These are phyloP conservation scores for Gulo gulo DNA, from an alignment of 2,113 vertebrate genomes.

Conservation along the genomic window DNA sequence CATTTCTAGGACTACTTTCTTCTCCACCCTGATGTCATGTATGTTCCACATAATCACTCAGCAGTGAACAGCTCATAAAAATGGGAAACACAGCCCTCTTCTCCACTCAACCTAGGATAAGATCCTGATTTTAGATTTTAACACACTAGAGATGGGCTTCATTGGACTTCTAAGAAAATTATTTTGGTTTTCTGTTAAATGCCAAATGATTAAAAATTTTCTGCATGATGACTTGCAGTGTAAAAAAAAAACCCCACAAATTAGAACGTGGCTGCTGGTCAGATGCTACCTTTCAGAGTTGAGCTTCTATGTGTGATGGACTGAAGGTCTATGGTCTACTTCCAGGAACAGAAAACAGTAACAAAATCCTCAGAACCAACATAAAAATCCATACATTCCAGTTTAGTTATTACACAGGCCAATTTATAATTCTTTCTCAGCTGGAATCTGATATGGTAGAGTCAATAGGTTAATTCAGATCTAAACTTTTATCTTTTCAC, in stretches of 20 bases:
- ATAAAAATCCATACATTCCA: background rate
- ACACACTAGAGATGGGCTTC: background rate
- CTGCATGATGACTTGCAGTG: constrained; percentile 28
- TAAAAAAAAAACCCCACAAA: constrained; percentile 30
- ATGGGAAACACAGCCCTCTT: background rate
- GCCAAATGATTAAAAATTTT: constrained; percentile 66
- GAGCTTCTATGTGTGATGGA: constrained; percentile 39
- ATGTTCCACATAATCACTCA: background rate
- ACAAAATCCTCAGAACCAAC: background rate
- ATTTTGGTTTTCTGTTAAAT: constrained; percentile 52
- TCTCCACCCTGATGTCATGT: background rate
- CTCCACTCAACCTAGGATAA: background rate
- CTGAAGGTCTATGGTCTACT: constrained; percentile 17
- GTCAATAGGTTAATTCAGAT: constrained; percentile 58
- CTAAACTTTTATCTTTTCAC: constrained; percentile 68
- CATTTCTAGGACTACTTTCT: background rate
- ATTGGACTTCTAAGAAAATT: constrained; percentile 42
- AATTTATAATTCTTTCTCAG: constrained; percentile 72
- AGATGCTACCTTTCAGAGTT: constrained; percentile 28
- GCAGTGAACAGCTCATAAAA: background rate
- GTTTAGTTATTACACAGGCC: constrained; percentile 45
- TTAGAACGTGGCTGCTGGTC: constrained; percentile 51
- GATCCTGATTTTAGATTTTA: constrained; percentile 38
- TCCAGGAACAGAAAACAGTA: constrained; percentile 44
- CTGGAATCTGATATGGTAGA: constrained; percentile 57